These are phyloP conservation scores for Eclectus roratus DNA, from an alignment of 2,113 vertebrate species.

Conservation along the genomic window DNA sequence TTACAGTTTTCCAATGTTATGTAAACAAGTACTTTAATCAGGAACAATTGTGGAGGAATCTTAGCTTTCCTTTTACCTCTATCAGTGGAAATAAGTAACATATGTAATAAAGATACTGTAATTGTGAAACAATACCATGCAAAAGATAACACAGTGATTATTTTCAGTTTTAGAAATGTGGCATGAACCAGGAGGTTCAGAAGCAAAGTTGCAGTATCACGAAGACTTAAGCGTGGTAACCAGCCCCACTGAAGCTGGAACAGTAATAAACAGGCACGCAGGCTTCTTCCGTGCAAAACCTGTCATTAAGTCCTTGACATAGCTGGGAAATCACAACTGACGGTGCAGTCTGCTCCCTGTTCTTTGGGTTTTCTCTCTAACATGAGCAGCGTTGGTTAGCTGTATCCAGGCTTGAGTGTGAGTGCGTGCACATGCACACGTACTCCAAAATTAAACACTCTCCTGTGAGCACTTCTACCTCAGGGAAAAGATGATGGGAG, in stretches of 20 bases:
- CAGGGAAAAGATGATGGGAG: slow-evolving; percentile 7
- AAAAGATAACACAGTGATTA: neutral
- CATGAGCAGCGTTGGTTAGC: neutral
- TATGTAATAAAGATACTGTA: neutral
- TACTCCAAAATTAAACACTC: neutral
- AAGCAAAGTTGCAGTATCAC: neutral
- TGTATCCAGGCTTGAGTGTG: accelerated
- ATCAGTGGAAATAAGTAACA: slow-evolving; percentile 6
- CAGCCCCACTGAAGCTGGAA: neutral
- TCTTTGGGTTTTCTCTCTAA: neutral
- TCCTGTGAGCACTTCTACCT: neutral
- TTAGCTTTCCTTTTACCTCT: slow-evolving; percentile 36
- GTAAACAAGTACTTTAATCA: slow-evolving; percentile 34
- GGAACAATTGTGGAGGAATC: slow-evolving; percentile 21
- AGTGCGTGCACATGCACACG: neutral
- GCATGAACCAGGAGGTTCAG: neutral
- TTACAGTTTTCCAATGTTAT: neutral
- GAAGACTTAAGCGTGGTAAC: neutral
- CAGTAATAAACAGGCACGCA: neutral
- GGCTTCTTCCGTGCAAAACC: neutral
- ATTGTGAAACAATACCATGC: neutral
- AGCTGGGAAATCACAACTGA: neutral
- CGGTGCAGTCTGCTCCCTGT: neutral
- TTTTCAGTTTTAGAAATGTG: neutral
- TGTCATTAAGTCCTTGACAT: neutral